These are phyloP conservation scores for Mactromeris polynyma DNA, from an alignment of 2,888 invertebrate species.

Conservation along the genomic window DNA sequence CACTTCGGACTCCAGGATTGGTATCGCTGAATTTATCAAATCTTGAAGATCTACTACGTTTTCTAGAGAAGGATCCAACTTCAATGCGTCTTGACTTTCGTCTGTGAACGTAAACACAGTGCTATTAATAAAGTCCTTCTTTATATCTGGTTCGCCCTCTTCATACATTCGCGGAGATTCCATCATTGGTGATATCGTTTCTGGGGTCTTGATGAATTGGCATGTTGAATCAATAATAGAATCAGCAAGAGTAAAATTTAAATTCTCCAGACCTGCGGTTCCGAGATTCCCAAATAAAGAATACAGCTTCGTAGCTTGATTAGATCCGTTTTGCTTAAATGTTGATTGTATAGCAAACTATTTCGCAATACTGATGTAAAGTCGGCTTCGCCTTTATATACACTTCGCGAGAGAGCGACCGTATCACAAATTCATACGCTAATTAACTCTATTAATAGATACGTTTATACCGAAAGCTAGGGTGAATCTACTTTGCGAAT, in stretches of 20 bases:
- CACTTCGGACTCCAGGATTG: constrained; percentile 61
- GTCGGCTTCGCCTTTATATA: constrained; percentile 50
- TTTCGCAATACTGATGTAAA: constrained; percentile 61
- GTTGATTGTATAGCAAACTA: constrained; percentile 16
- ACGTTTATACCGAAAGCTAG: background rate
- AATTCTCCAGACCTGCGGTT: constrained; percentile 75
- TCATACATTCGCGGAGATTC: constrained; percentile 76
- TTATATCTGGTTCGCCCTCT: constrained; percentile 58
- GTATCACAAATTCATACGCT: constrained; percentile 61
- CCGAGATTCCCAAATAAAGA: constrained; percentile 46
- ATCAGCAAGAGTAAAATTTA: constrained; percentile 73
- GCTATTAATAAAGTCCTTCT: constrained; percentile 52
- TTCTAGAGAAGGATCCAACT: constrained; percentile 95
- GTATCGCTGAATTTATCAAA: constrained; percentile 90
- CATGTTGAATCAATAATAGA: constrained; percentile 76
- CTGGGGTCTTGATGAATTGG: constrained; percentile 70
- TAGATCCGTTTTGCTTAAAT: constrained; percentile 34
- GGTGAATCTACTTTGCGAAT: background rate
- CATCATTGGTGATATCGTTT: constrained; percentile 46
- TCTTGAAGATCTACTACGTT: constrained; percentile 96
- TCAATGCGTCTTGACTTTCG: constrained; percentile 87
- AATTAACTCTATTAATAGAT: constrained; percentile 19
- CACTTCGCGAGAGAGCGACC: constrained; percentile 27
- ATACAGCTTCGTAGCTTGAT: constrained; percentile 56
- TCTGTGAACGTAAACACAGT: constrained; percentile 59